Percentiles rank a stretch among this genome's conserved stretches.
Conservation (phyloP, 2,113 vertebrate genomes). For the Microcebus tavaratra region DNA sequence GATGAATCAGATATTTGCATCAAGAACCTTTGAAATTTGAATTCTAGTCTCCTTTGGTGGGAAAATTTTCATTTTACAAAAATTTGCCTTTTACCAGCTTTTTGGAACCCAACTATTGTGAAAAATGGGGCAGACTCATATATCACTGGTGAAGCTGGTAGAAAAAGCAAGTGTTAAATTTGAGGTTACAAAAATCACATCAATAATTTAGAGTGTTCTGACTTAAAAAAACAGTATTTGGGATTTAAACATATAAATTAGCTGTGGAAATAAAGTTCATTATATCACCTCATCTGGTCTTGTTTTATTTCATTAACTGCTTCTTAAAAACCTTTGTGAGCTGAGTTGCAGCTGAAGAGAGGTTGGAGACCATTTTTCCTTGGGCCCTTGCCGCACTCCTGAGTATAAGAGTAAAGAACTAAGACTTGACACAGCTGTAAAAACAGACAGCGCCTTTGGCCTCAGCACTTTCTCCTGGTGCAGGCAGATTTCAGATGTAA, state of each 20-base stretch:
- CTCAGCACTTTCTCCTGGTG: conserved; percentile 85
- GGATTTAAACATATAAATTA: conserved; percentile 82
- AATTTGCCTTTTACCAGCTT: conserved; percentile 49
- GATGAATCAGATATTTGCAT: conserved; percentile 60
- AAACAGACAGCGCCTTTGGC: conserved; percentile 89
- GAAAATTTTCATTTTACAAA: conserved; percentile 41
- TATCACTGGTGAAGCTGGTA: conserved; percentile 54
- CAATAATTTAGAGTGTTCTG: conserved; percentile 75
- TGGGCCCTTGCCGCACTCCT: conserved; percentile 85
- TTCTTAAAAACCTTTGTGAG: conserved; percentile 88
- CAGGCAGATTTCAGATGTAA: conserved; percentile 89
- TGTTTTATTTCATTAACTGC: conserved; percentile 86
- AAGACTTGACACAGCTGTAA: conserved; percentile 91
- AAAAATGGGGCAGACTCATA: conserved; percentile 56
- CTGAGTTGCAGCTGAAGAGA: conserved; percentile 85
- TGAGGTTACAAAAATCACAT: conserved; percentile 77
- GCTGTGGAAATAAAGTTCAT: conserved; percentile 78
- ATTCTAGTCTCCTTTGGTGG: conserved; percentile 44
- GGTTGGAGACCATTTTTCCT: conserved; percentile 86
- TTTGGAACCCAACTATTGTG: conserved; percentile 56
- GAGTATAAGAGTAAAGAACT: conserved; percentile 86
- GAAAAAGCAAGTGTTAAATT: conserved; percentile 75
- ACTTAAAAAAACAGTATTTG: conserved; percentile 74
- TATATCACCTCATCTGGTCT: conserved; percentile 83
- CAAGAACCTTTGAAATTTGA: conserved; percentile 63